These are phyloP conservation scores for Trichopoda pennipes DNA, from an alignment of 2,888 invertebrate species.

Conservation along the genomic window DNA sequence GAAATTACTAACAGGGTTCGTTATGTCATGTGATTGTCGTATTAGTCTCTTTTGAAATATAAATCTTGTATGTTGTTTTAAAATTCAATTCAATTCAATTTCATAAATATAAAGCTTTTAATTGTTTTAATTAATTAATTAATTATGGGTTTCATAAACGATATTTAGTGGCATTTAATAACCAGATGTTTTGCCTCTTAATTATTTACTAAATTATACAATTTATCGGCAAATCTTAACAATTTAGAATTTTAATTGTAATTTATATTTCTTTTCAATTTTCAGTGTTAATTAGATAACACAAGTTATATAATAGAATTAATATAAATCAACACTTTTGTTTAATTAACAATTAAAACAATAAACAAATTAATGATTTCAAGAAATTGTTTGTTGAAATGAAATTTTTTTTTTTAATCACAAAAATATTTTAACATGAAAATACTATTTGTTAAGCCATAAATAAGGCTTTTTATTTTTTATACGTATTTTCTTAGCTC, in stretches of 20 bases:
- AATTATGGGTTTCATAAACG: too few relatives aligned
- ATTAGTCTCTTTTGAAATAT: too few relatives aligned
- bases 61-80: too few relatives aligned
- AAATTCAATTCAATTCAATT: too few relatives aligned
- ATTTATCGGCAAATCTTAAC: not conserved
- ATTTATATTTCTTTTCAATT: slow-evolving; percentile 21
- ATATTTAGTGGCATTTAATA: not conserved
- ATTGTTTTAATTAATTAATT: too few relatives aligned
- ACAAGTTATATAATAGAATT: not conserved
- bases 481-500: slow-evolving; percentile 28
- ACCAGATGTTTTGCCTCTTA: slow-evolving; percentile 2
- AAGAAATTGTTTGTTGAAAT: not conserved
- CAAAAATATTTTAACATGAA: not conserved
- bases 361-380: not conserved
- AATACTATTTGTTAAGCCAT: slow-evolving; percentile 29
- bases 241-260: slow-evolving; percentile 6
- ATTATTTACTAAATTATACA: not conserved
- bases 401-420: not conserved
- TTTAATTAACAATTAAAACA: slow-evolving; percentile 8
- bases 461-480: slow-evolving; percentile 25
- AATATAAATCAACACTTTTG: not conserved
- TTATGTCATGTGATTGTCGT: too few relatives aligned
- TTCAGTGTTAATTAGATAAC: slow-evolving; percentile 17
- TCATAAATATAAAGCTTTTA: too few relatives aligned
- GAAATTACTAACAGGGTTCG: too few relatives aligned